Evolutionary conservation across 2,888 invertebrate species (phyloP).

Genomic region (Lasioglossum pauxillum): DNA sequence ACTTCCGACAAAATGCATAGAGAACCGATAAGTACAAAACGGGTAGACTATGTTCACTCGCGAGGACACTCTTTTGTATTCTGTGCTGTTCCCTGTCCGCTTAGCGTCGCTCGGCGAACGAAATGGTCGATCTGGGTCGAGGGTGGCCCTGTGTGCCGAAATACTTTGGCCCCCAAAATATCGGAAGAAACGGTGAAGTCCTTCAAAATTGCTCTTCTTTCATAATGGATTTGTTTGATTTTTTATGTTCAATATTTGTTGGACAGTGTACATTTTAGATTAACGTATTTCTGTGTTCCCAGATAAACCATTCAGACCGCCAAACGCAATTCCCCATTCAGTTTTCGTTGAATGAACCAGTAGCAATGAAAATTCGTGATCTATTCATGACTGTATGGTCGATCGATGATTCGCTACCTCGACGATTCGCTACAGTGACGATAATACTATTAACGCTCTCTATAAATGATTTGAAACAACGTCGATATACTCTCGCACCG

Average conservation of each 20-base stretch:
- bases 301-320: not conserved
- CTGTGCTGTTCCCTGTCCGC: not conserved
- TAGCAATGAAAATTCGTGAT: not conserved
- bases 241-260: not conserved
- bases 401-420: conserved; percentile 15
- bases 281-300: not conserved
- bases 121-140: not conserved
- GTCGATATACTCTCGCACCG: conserved; percentile 40
- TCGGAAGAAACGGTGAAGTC: not conserved
- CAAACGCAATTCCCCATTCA: not conserved
- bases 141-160: not conserved
- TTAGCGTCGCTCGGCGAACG: not conserved
- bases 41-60: conserved; percentile 1
- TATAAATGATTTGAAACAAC: conserved; percentile 42
- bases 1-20: conserved; percentile 3
- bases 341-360: not conserved
- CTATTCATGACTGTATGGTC: not conserved
- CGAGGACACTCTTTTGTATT: not conserved
- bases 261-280: not conserved
- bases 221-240: too few relatives aligned
- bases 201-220: too few relatives aligned
- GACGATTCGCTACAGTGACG: conserved; percentile 6
- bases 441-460: conserved; percentile 30
- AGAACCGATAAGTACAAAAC: conserved; percentile 7
- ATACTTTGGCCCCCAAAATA: not conserved